Conservation (phyloP, 1,140 invertebrate genomes). For the Drosophila truncata region DNA sequence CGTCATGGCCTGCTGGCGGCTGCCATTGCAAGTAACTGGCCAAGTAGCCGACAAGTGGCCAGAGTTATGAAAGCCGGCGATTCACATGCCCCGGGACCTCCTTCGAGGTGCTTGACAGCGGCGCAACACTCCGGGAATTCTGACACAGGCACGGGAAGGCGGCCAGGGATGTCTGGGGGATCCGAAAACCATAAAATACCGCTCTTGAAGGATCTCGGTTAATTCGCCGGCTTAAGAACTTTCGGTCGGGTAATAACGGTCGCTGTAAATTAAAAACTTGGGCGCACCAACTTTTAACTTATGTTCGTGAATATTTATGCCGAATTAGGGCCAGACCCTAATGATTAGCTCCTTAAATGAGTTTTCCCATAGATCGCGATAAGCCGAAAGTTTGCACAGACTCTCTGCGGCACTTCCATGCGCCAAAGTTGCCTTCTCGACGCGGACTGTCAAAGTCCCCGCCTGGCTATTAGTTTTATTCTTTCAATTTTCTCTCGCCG, state of each 20-base stretch:
- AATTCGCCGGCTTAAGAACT: slow-evolving; percentile 30
- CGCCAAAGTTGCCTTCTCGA: slow-evolving; percentile 30
- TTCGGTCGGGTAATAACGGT: slow-evolving; percentile 15
- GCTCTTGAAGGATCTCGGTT: slow-evolving; percentile 7
- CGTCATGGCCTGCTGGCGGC: slow-evolving; percentile 31
- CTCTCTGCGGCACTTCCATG: slow-evolving; percentile 30
- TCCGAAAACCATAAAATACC: slow-evolving; percentile 27
- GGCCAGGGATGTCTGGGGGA: background rate
- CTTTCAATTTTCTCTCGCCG: slow-evolving; percentile 51
- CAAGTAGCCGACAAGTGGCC: slow-evolving; percentile 40
- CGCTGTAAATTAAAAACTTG: slow-evolving; percentile 32
- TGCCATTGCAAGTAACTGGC: slow-evolving; percentile 44
- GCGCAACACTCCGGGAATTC: slow-evolving; percentile 1
- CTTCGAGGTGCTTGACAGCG: slow-evolving; percentile 8
- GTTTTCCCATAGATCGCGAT: slow-evolving; percentile 47
- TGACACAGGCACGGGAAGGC: background rate
- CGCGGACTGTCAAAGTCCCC: slow-evolving; percentile 14
- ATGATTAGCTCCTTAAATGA: slow-evolving; percentile 40
- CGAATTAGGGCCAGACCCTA: slow-evolving; percentile 17
- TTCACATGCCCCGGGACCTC: slow-evolving; percentile 14
- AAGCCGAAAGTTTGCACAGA: slow-evolving; percentile 37
- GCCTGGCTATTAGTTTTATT: slow-evolving; percentile 61
- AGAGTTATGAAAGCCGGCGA: slow-evolving; percentile 41
- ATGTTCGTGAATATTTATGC: slow-evolving; percentile 30
- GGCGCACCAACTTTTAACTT: slow-evolving; percentile 20